Percentiles rank a stretch among this genome's conserved stretches.
Evolutionary conservation across 2,797 vertebrate species (phyloP).

Genomic region (Lacerta agilis): DNA sequence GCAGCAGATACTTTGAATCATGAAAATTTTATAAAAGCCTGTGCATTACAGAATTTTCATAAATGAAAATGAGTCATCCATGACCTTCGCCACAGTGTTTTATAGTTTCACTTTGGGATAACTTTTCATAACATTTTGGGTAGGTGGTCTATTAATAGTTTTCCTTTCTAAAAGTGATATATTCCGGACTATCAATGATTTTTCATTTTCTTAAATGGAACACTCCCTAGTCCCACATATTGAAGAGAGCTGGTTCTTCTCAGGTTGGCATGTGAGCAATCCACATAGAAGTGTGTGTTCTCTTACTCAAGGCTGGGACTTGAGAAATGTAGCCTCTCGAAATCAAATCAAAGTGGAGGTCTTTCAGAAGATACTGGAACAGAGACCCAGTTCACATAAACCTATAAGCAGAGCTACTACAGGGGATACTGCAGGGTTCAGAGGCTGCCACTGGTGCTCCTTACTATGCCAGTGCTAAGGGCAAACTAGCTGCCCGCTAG

Average conservation of each 20-base stretch:
- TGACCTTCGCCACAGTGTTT: not conserved
- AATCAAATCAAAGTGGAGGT: too few species aligned
- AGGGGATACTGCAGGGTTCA: too few species aligned
- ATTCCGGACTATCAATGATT: not conserved
- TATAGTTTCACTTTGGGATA: not conserved
- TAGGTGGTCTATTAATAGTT: not conserved
- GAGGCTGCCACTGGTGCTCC: too few species aligned
- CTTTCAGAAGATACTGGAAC: too few species aligned
- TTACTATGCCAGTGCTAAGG: too few species aligned
- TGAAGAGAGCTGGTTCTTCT: not conserved
- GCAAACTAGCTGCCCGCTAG: too few species aligned
- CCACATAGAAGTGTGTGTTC: too few species aligned
- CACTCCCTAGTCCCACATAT: not conserved
- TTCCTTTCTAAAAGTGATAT: not conserved
- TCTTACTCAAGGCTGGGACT: too few species aligned
- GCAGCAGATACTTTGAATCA: not conserved
- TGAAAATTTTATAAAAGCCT: not conserved
- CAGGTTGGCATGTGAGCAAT: too few species aligned
- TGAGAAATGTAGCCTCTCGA: too few species aligned
- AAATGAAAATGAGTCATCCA: not conserved
- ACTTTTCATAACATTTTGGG: not conserved
- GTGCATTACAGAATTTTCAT: not conserved
- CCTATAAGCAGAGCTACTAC: too few species aligned
- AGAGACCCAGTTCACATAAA: too few species aligned
- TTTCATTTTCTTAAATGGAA: not conserved